Conservation (phyloP, 1,140 invertebrate species). For the Nautilus pompilius region DNA sequence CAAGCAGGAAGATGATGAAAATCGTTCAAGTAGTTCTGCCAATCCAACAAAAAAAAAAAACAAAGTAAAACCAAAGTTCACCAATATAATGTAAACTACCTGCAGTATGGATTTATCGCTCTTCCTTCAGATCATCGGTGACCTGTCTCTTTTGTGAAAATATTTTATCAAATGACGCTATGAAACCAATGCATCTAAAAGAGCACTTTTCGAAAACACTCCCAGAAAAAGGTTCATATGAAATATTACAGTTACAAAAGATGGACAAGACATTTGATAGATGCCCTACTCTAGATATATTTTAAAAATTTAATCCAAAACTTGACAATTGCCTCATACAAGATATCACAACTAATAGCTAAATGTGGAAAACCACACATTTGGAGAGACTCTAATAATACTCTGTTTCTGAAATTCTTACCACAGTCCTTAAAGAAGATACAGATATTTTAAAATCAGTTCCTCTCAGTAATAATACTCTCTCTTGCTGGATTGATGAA, state of each 20-base stretch:
- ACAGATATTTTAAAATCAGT: not conserved
- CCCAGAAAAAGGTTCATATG: not conserved
- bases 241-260: not conserved
- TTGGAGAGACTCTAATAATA: not conserved
- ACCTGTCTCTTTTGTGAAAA: not conserved
- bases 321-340: not conserved
- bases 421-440: not conserved
- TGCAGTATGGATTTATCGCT: not conserved
- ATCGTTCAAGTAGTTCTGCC: not conserved
- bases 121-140: not conserved
- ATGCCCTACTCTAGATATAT: not conserved
- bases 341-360: not conserved
- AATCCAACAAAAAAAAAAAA: not conserved
- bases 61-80: not conserved
- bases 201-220: not conserved
- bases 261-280: not conserved
- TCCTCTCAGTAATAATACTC: not conserved
- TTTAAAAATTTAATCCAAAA: not conserved
- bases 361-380: not conserved
- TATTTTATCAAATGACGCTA: not conserved
- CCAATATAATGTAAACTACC: not conserved
- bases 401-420: not conserved
- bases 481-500: not conserved
- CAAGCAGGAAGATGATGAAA: not conserved
- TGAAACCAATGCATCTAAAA: no score